phyloP scores from a whole-genome alignment of 1,140 invertebrate species.

The Manduca sexta region DNA sequence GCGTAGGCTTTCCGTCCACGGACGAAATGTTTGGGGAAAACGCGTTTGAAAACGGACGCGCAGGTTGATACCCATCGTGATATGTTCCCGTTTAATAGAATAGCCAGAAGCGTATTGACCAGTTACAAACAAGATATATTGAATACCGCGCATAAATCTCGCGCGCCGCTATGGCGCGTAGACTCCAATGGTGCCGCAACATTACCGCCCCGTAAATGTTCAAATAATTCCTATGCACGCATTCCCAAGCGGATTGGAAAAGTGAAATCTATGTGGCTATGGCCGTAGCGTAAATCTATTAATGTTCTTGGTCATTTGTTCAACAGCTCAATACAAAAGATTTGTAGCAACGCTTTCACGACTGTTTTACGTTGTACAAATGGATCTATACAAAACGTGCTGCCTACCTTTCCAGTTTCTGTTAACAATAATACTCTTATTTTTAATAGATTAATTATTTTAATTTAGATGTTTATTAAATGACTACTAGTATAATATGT shows the following conservation, averaged over 20 bases:
- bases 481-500: too few species aligned
- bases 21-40: background rate
- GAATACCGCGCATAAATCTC: slow-evolving; percentile 34
- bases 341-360: too few species aligned
- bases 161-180: slow-evolving; percentile 15
- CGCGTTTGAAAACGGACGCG: too few species aligned
- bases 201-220: slow-evolving; percentile 26
- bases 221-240: slow-evolving; percentile 34
- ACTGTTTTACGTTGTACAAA: too few species aligned
- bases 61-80: background rate
- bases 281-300: too few species aligned
- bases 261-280: slow-evolving; percentile 20
- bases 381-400: too few species aligned
- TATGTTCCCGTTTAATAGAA: slow-evolving; percentile 14
- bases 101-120: slow-evolving; percentile 10
- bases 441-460: too few species aligned
- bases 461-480: too few species aligned
- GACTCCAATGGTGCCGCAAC: slow-evolving; percentile 25
- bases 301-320: too few species aligned
- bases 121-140: slow-evolving; percentile 29
- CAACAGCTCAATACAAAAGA: too few species aligned
- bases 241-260: slow-evolving; percentile 22
- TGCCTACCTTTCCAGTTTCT: too few species aligned
- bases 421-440: too few species aligned
- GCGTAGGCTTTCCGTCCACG: background rate